These are phyloP conservation scores for Drosophila biarmipes DNA, from an alignment of 1,140 invertebrate genomes.

Conservation along the genomic window DNA sequence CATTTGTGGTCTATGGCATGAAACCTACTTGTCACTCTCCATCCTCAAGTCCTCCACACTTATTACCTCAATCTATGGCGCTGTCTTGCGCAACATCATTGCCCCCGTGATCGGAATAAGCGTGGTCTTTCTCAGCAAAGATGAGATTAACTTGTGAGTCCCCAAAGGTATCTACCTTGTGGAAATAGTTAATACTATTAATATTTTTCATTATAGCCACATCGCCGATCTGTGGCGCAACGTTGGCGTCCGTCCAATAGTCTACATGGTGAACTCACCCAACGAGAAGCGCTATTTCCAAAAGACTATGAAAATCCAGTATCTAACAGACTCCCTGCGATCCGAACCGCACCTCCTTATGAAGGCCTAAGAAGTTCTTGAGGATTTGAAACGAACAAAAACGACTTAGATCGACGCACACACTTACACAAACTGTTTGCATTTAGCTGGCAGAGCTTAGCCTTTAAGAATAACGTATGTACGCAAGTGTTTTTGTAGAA, in stretches of 20 bases:
- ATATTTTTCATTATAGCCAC: slow-evolving; percentile 55
- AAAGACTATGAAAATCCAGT: slow-evolving; percentile 83
- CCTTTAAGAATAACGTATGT: slow-evolving; percentile 34
- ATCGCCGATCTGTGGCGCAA: slow-evolving; percentile 83
- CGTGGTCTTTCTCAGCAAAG: slow-evolving; percentile 82
- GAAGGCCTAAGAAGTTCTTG: slow-evolving; percentile 57
- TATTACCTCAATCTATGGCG: slow-evolving; percentile 82
- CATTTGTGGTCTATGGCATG: slow-evolving; percentile 82
- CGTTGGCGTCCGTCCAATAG: slow-evolving; percentile 81
- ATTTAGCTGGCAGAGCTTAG: slow-evolving; percentile 59
- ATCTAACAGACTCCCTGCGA: slow-evolving; percentile 82
- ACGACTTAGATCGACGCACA: slow-evolving; percentile 26
- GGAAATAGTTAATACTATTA: too few species aligned
- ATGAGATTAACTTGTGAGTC: slow-evolving; percentile 82
- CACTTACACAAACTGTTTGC: slow-evolving; percentile 59
- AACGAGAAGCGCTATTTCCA: slow-evolving; percentile 84
- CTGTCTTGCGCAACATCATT: slow-evolving; percentile 82
- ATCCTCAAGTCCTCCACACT: slow-evolving; percentile 79
- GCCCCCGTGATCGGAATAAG: slow-evolving; percentile 83
- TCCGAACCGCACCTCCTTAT: slow-evolving; percentile 83
- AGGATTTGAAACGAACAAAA: slow-evolving; percentile 20
- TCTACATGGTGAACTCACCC: slow-evolving; percentile 84
- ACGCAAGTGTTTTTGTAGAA: slow-evolving; percentile 36
- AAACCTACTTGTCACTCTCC: slow-evolving; percentile 69
- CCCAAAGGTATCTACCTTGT: too few species aligned